Conservation (phyloP, 2,113 vertebrate species). For the Phylloscopus trochiloides region DNA sequence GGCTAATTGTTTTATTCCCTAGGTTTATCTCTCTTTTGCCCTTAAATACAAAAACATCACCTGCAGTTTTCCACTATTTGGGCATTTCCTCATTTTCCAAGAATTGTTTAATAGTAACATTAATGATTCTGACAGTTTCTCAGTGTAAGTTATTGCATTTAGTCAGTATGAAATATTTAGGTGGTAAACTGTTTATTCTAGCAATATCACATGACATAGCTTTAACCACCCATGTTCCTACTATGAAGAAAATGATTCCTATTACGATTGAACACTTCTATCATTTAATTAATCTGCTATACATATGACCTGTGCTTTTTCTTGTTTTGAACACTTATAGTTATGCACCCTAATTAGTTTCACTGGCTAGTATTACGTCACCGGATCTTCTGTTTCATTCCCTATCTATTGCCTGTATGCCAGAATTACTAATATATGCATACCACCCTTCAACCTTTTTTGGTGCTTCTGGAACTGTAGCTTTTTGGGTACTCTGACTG, state of each 20-base stretch:
- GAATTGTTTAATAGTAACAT: not conserved
- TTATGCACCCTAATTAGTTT: not conserved
- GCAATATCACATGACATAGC: not conserved
- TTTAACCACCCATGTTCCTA: not conserved
- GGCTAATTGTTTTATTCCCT: conserved; percentile 43
- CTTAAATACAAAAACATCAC: not conserved
- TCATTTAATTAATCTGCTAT: not conserved
- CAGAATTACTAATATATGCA: not conserved
- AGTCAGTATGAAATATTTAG: not conserved
- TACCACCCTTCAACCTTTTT: not conserved
- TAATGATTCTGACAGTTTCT: not conserved
- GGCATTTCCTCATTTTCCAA: not conserved
- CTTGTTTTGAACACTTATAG: not conserved
- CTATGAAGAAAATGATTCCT: not conserved
- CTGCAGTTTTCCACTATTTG: not conserved
- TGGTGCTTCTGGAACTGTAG: not conserved
- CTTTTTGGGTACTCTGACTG: not conserved
- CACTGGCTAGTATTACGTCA: not conserved
- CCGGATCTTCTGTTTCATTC: not conserved
- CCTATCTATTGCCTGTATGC: not conserved
- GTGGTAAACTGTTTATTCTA: not conserved
- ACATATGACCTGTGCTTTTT: not conserved
- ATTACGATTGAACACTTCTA: not conserved
- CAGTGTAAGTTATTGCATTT: not conserved
- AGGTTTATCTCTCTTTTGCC: not conserved